A percentile compares a stretch with the other conserved stretches of the same genome.
Evolutionary conservation across 2,888 invertebrate genomes (phyloP).

Genomic region (Netelia melanura): DNA sequence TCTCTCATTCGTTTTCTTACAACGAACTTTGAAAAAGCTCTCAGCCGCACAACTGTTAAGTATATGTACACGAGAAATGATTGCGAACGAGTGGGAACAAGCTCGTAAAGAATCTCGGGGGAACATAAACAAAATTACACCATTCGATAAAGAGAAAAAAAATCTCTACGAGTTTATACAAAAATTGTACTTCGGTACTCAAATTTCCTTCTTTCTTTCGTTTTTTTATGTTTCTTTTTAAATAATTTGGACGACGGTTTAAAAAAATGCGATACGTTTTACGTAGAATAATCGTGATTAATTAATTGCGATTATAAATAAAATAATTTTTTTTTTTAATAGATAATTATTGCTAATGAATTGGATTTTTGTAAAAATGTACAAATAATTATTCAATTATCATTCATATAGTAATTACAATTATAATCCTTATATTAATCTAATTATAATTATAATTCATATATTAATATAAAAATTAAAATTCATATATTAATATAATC

Average conservation of each 20-base stretch:
- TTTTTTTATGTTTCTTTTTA: background rate
- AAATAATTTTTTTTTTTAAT: too few species aligned
- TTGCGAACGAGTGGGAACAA: background rate
- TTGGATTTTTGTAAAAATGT: too few species aligned
- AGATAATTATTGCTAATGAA: too few species aligned
- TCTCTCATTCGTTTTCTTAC: constrained; percentile 5
- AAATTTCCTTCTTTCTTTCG: background rate
- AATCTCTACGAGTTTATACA: constrained; percentile 41
- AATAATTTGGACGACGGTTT: background rate
- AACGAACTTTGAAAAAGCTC: constrained; percentile 56
- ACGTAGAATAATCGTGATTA: too few species aligned
- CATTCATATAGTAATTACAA: too few species aligned
- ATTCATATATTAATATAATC: too few species aligned
- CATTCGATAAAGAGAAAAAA: constrained; percentile 60
- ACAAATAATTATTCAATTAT: too few species aligned
- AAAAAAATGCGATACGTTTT: background rate
- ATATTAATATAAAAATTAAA: too few species aligned
- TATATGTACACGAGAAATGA: constrained; percentile 21
- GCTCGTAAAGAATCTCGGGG: constrained; percentile 41
- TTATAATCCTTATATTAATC: too few species aligned
- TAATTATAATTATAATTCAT: too few species aligned
- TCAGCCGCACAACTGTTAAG: constrained; percentile 34
- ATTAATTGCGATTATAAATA: too few species aligned
- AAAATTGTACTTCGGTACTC: background rate
- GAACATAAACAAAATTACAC: constrained; percentile 70